These are phyloP conservation scores for Melospiza melodia DNA, from an alignment of 2,113 vertebrate species.

Conservation along the genomic window DNA sequence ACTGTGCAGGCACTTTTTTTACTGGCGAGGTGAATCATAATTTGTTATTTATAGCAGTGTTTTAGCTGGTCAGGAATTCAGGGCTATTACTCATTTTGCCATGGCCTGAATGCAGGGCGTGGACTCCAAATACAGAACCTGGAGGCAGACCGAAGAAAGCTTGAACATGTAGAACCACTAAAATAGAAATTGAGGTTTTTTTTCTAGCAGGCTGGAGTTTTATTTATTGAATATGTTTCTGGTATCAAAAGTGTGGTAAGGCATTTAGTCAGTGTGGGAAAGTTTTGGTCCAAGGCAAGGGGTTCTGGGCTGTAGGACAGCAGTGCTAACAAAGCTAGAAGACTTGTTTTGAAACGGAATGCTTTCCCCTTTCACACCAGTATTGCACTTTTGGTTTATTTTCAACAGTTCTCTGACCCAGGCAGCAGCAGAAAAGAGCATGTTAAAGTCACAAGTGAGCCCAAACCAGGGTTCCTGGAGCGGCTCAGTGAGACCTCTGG, in stretches of 20 bases:
- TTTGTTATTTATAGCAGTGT: conserved; percentile 42
- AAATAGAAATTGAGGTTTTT: background rate
- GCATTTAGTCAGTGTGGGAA: background rate
- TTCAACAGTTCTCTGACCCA: conserved; percentile 60
- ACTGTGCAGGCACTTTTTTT: background rate
- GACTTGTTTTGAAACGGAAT: background rate
- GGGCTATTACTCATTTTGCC: conserved; percentile 3
- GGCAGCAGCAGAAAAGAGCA: conserved; percentile 75
- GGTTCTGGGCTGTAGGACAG: background rate
- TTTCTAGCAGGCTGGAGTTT: background rate
- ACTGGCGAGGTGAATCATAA: background rate
- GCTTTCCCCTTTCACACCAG: background rate
- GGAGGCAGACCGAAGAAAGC: background rate
- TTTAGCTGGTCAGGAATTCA: conserved; percentile 11
- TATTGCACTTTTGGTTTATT: background rate
- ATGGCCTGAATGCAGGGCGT: background rate
- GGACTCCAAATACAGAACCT: background rate
- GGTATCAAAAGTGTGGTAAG: background rate
- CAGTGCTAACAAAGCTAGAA: background rate
- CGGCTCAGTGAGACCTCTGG: conserved; percentile 88
- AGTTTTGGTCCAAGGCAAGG: background rate
- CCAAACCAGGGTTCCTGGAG: conserved; percentile 91
- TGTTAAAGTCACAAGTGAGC: conserved; percentile 70
- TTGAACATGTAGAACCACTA: background rate
- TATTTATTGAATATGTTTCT: background rate